Base-by-base conservation (phyloP, 1,140 invertebrate genomes). In the Drosophila elegans region DNA sequence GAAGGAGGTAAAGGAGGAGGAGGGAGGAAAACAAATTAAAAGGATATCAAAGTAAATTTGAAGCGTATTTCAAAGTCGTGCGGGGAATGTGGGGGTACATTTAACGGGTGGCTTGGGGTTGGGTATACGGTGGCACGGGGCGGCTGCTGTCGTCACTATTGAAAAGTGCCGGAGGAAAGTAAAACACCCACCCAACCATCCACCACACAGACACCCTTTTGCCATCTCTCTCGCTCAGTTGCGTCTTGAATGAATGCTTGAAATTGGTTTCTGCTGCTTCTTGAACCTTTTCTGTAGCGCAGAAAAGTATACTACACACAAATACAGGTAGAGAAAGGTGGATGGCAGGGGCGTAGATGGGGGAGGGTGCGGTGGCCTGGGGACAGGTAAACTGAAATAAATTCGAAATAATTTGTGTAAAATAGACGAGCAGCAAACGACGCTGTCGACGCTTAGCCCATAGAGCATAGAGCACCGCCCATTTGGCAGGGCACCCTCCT, bases 401-500 rank as follows among this genome's bases (percentile, higher is more conserved):
- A 86, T 86, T 86, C 78, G 74, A 86, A 88, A 86, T 86, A 86
- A 86, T 88, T 86, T 86, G 83, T 86, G 78, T 88, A 88, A 86
- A 86, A 86, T 86, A 88, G 78, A 82, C 78, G 78, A 86, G 55
- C 61, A 84, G 66, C 76, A 51, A 76, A 66, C 55, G 62, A 54
- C 41, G 46, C 32, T 51, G 52, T 27, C 48, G 57, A 16, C 41
- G 61, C 55, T 51, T 39, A 25, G 16, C 44, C 54, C 38, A 63
- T 10, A 49, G 29, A 12, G 13, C 21, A 49, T 10, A n/a, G 11
- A n/a, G 1, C 16, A 21, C 7, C 41, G 32, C 32, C 34, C 21
- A 13, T 3, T 21, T 13, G 6, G 12, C 46, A 38, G 25, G 36
- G 9, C 38, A 7, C 54, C 12, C 11, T 29, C 51, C 51, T 38